These are phyloP conservation scores for Oostethus manadensis DNA, from an alignment of 2,113 vertebrate genomes.

Conservation along the genomic window DNA sequence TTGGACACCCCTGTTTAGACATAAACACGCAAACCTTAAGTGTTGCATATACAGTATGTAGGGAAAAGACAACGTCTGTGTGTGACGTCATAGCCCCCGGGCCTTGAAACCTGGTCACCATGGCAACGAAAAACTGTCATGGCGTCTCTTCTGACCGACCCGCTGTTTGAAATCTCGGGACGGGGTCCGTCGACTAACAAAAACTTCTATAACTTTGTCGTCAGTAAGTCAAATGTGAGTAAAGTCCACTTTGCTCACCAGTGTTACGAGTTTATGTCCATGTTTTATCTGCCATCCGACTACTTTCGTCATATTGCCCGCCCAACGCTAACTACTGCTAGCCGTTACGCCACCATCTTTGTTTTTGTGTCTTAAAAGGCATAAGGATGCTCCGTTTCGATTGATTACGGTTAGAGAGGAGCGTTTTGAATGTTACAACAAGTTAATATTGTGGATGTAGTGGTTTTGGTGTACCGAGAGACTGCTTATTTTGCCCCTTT, in stretches of 20 bases:
- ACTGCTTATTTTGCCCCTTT: too few species aligned
- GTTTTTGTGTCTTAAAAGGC: not conserved
- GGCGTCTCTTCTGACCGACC: constrained; percentile 62
- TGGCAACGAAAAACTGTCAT: constrained; percentile 42
- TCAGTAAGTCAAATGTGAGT: constrained; percentile 72
- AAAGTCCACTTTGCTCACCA: not conserved
- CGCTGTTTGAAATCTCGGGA: constrained; percentile 62
- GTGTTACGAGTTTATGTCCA: not conserved
- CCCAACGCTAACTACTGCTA: not conserved
- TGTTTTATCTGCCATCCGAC: not conserved
- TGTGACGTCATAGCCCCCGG: too few species aligned
- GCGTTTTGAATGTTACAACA: not conserved
- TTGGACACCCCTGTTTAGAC: too few species aligned
- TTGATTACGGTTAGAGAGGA: not conserved
- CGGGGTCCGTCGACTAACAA: constrained; percentile 68
- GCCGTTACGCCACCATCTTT: not conserved
- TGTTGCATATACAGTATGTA: too few species aligned
- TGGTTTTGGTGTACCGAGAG: too few species aligned
- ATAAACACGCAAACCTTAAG: too few species aligned
- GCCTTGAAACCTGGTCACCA: not conserved
- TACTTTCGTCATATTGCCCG: too few species aligned
- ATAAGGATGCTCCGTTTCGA: not conserved
- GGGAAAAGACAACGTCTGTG: too few species aligned
- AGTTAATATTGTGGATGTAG: not conserved
- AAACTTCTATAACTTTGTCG: constrained; percentile 68